These are phyloP conservation scores for Protosalanx chinensis DNA, from an alignment of 2,797 vertebrate species.

Conservation along the genomic window DNA sequence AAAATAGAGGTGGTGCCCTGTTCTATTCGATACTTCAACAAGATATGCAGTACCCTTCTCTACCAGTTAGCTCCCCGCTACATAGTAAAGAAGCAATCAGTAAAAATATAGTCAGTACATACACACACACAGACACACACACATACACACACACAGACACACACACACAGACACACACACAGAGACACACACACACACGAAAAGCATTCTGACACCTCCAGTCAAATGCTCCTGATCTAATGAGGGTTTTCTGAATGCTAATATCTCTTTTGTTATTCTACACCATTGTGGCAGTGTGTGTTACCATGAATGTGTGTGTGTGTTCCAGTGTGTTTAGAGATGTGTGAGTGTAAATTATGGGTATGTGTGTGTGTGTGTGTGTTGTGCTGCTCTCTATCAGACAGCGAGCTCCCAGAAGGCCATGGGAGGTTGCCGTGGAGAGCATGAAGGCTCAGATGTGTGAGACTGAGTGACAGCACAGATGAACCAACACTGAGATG, in stretches of 20 bases:
- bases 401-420: slow-evolving; percentile 7
- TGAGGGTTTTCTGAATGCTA: slow-evolving; percentile 8
- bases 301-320: background rate
- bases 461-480: background rate
- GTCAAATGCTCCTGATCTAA: background rate
- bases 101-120: background rate
- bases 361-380: background rate
- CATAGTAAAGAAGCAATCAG: background rate
- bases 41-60: too few species aligned
- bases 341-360: background rate
- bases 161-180: background rate
- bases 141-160: background rate
- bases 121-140: background rate
- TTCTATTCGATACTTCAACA: too few species aligned
- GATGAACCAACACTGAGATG: background rate
- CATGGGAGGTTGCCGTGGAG: background rate
- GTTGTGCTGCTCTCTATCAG: background rate
- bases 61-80: too few species aligned
- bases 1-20: too few species aligned
- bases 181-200: background rate
- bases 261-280: background rate
- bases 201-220: background rate
- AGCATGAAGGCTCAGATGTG: background rate
- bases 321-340: slow-evolving; percentile 1
- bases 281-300: background rate